phyloP scores from a whole-genome alignment of 2,888 invertebrate genomes.

The Tupiocoris notatus region DNA sequence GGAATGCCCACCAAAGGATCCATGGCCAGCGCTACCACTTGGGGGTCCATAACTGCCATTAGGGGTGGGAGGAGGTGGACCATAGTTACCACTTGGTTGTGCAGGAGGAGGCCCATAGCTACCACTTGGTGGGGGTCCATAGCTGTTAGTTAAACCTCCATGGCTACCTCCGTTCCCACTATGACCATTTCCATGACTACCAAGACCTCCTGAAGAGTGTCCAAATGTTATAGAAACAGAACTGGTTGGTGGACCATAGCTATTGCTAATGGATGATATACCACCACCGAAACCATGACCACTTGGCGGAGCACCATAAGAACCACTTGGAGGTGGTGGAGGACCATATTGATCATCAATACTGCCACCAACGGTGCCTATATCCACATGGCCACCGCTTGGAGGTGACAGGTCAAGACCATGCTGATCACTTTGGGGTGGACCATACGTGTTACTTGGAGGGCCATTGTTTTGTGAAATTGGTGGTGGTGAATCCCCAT shows the following conservation, averaged over 20 bases:
- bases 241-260: slow-evolving; percentile 45
- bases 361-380: slow-evolving; percentile 50
- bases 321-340: slow-evolving; percentile 45
- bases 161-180: slow-evolving; percentile 1
- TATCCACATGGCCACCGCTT: slow-evolving; percentile 30
- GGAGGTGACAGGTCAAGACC: slow-evolving; percentile 52
- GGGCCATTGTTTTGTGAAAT: slow-evolving; percentile 31
- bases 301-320: slow-evolving; percentile 45
- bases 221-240: slow-evolving; percentile 42
- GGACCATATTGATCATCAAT: slow-evolving; percentile 45
- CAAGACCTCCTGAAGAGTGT: slow-evolving; percentile 26
- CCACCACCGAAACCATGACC: slow-evolving; percentile 53
- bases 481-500: slow-evolving; percentile 26
- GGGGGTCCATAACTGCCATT: slow-evolving; percentile 15
- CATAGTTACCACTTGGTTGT: slow-evolving; percentile 45
- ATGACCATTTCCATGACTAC: slow-evolving; percentile 5
- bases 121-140: slow-evolving; percentile 30
- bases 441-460: slow-evolving; percentile 45
- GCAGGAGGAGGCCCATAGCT: slow-evolving; percentile 32
- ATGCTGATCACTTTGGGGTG: slow-evolving; percentile 50
- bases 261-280: slow-evolving; percentile 50
- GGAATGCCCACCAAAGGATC: slow-evolving; percentile 1
- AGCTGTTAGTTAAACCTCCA: slow-evolving; percentile 8
- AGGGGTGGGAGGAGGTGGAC: slow-evolving; percentile 40
- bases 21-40: not conserved